Percentiles rank a stretch among this genome's conserved stretches.
Conservation (phyloP, 2,888 invertebrate genomes). For the Bombylius discolor region DNA sequence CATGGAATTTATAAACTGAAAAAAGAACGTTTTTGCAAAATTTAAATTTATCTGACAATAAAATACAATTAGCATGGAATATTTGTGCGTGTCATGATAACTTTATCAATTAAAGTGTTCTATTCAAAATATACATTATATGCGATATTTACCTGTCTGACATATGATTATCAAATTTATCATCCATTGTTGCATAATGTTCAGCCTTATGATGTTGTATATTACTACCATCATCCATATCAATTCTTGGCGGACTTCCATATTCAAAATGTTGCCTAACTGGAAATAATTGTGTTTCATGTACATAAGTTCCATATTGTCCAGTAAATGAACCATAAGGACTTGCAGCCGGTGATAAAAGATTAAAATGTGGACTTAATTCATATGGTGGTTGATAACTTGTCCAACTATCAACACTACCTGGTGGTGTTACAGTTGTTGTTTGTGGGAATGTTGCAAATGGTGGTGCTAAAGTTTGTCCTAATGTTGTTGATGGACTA, state of each 20-base stretch:
- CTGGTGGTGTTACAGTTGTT: slow-evolving; percentile 42
- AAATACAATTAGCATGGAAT: no score
- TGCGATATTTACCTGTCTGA: slow-evolving; percentile 21
- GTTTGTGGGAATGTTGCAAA: slow-evolving; percentile 50
- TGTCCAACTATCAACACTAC: slow-evolving; percentile 67
- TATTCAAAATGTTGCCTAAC: slow-evolving; percentile 46
- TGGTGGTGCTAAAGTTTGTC: slow-evolving; percentile 40
- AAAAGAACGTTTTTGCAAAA: no score
- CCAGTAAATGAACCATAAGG: slow-evolving; percentile 52
- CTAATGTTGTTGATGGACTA: slow-evolving; percentile 50
- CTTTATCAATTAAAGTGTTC: no score
- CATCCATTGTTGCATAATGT: slow-evolving; percentile 42
- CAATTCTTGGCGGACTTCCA: slow-evolving; percentile 34
- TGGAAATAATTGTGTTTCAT: slow-evolving; percentile 61
- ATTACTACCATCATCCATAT: slow-evolving; percentile 26
- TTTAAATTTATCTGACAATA: no score
- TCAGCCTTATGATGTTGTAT: slow-evolving; percentile 36
- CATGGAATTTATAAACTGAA: no score
- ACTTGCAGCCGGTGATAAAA: slow-evolving; percentile 55
- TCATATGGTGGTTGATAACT: slow-evolving; percentile 64
- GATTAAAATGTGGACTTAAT: slow-evolving; percentile 57
- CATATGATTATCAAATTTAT: slow-evolving; percentile 30
- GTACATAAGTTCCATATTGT: slow-evolving; percentile 52
- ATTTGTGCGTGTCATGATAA: no score
- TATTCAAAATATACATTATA: no score